These are phyloP conservation scores for Anastrepha ludens DNA, from an alignment of 1,140 invertebrate species.

Conservation along the genomic window DNA sequence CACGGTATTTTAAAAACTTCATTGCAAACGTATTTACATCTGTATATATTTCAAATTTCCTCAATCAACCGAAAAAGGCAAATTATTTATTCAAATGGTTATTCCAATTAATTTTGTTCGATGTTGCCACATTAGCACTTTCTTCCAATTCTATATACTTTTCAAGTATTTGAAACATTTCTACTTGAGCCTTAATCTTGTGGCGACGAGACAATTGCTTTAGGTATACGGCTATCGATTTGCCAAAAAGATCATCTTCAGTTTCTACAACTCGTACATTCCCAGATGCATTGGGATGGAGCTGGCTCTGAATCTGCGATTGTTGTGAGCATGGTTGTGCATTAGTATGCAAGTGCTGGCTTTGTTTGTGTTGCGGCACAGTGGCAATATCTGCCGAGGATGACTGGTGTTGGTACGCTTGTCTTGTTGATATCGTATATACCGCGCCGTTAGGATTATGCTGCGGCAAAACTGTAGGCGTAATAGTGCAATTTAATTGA, in stretches of 20 bases:
- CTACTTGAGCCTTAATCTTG: constrained; percentile 72
- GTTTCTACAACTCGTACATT: constrained; percentile 58
- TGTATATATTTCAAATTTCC: too few relatives aligned
- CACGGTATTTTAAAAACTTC: too few relatives aligned
- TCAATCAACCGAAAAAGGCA: too few relatives aligned
- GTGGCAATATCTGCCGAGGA: not conserved
- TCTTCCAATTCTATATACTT: constrained; percentile 71
- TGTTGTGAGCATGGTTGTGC: not conserved
- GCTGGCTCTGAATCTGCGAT: not conserved
- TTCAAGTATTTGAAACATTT: constrained; percentile 71
- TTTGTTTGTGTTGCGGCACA: not conserved
- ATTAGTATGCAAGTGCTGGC: not conserved
- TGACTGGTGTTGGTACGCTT: not conserved
- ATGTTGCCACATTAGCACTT: not conserved
- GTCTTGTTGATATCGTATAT: not conserved
- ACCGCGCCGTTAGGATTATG: not conserved
- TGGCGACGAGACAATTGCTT: constrained; percentile 67
- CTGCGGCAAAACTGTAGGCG: not conserved
- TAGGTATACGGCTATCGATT: constrained; percentile 66
- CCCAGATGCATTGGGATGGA: not conserved
- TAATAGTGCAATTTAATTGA: not conserved
- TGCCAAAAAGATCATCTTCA: constrained; percentile 71
- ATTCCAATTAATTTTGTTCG: not conserved
- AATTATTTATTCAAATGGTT: not conserved
- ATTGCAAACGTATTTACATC: too few relatives aligned